These are phyloP conservation scores for Marronus borbonicus DNA, from an alignment of 2,888 invertebrate species.

Conservation along the genomic window DNA sequence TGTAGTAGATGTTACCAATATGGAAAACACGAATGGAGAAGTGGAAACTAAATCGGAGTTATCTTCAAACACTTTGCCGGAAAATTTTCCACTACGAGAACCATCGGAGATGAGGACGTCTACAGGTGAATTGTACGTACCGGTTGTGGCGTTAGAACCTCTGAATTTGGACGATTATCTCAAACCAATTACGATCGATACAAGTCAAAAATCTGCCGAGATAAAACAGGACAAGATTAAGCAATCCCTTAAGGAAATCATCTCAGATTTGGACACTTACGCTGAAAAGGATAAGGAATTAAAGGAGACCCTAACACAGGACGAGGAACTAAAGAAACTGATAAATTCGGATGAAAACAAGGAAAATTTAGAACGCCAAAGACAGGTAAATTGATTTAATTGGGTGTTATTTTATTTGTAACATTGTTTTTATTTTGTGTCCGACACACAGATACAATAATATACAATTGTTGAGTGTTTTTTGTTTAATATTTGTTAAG, in stretches of 20 bases:
- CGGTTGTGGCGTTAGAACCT: slow-evolving; percentile 51
- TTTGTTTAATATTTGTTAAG: too few species aligned
- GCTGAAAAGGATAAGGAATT: slow-evolving; percentile 69
- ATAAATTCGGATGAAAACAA: slow-evolving; percentile 12
- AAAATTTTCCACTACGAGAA: slow-evolving; percentile 28
- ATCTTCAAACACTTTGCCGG: neutral
- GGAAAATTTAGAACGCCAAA: slow-evolving; percentile 37
- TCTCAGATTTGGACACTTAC: slow-evolving; percentile 75
- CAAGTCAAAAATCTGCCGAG: slow-evolving; percentile 60
- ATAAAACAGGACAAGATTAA: slow-evolving; percentile 74
- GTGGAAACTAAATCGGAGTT: neutral
- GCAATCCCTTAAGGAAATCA: slow-evolving; percentile 75
- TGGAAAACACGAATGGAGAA: neutral
- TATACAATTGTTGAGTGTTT: too few species aligned
- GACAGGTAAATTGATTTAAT: slow-evolving; percentile 43
- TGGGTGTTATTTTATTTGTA: slow-evolving; percentile 13
- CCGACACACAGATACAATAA: neutral
- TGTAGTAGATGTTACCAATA: neutral
- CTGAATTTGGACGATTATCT: slow-evolving; percentile 50
- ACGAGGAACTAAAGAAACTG: neutral
- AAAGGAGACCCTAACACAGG: slow-evolving; percentile 30
- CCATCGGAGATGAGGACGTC: slow-evolving; percentile 47
- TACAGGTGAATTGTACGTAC: slow-evolving; percentile 48
- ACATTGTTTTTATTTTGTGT: too few species aligned
- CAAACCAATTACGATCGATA: slow-evolving; percentile 59